These are phyloP conservation scores for Forbesichthys agassizii DNA, from an alignment of 2,113 vertebrate genomes.

Conservation along the genomic window DNA sequence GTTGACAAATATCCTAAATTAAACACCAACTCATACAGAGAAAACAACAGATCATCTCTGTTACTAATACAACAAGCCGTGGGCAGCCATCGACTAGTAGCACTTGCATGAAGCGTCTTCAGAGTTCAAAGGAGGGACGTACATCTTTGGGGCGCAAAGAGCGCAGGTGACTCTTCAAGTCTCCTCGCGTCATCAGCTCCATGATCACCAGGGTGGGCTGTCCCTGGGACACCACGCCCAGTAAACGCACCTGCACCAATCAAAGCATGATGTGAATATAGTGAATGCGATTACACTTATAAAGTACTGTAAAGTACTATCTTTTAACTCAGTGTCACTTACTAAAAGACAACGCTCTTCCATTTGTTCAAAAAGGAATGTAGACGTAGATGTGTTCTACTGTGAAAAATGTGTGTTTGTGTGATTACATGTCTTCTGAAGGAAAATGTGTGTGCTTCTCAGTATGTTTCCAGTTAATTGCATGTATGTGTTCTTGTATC, in stretches of 20 bases:
- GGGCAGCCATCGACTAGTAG: too few relatives aligned
- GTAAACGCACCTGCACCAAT: slow-evolving; percentile 86
- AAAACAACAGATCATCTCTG: too few relatives aligned
- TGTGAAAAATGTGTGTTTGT: background rate
- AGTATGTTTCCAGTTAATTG: background rate
- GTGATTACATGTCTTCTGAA: background rate
- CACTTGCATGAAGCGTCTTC: background rate
- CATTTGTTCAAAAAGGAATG: too few relatives aligned
- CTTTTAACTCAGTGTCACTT: too few relatives aligned
- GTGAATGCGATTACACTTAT: too few relatives aligned
- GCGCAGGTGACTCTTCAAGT: slow-evolving; percentile 95
- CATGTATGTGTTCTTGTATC: background rate
- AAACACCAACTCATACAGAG: too few relatives aligned
- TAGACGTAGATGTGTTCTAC: too few relatives aligned
- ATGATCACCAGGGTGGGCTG: slow-evolving; percentile 98
- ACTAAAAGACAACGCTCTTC: too few relatives aligned
- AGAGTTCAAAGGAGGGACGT: slow-evolving; percentile 28
- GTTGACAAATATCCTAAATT: too few relatives aligned
- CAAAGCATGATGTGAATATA: slow-evolving; percentile 13
- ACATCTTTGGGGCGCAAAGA: slow-evolving; percentile 91
- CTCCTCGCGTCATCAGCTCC: slow-evolving; percentile 97
- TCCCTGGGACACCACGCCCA: slow-evolving; percentile 97
- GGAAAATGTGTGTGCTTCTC: background rate
- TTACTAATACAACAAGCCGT: too few relatives aligned
- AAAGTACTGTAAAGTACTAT: too few relatives aligned